Base-by-base conservation (phyloP, 2,888 invertebrate species). In the Neelides folsomi region DNA sequence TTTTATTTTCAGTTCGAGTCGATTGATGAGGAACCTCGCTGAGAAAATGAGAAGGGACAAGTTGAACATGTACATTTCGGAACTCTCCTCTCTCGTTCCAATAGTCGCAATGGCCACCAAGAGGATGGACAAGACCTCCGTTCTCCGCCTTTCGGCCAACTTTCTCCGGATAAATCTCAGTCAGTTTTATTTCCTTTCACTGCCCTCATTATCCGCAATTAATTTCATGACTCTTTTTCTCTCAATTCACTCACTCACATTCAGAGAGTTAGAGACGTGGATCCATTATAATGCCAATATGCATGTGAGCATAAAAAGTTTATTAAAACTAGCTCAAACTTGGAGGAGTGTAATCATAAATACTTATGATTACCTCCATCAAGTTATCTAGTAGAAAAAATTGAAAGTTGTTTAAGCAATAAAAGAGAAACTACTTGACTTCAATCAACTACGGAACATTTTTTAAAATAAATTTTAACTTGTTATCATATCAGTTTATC, bases 31-130 rank as follows among this genome's bases (percentile, higher is more conserved):
- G 56, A 92, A 92, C 68, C 77, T 81, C 68, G 90, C 90, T 9
- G 93, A 94, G 70, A 93, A 93, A 71, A 82, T 85, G 71, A 79
- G 93, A 36, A 77, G 93, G 52, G 89, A 90, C 70, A 86, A 86
- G 69, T 78, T 92, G 65, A 93, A 92, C 73, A 78, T 80, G 34
- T 83, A 82, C 69, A 88, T 94, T 66, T 78, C 79, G 53, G 83
- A 86, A 69, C 77, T 93, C 70, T 84, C 86, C 58, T 76, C 79
- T 43, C 76, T 89, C 66, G 80, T 92, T 60, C 86, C 89, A n/a
- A 80, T 85, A 70, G 82, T 89, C 52, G 79, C 84, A 42, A 80
- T 80, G 67, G 84, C 87, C 57, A 80, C 84, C 47, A 81, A 87
- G 62, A 81, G 85, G 67, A 79, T 90, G 67, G 92, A 93, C 72